These are phyloP conservation scores for Phocides pigmalion DNA, from an alignment of 1,140 invertebrate species.

Conservation along the genomic window DNA sequence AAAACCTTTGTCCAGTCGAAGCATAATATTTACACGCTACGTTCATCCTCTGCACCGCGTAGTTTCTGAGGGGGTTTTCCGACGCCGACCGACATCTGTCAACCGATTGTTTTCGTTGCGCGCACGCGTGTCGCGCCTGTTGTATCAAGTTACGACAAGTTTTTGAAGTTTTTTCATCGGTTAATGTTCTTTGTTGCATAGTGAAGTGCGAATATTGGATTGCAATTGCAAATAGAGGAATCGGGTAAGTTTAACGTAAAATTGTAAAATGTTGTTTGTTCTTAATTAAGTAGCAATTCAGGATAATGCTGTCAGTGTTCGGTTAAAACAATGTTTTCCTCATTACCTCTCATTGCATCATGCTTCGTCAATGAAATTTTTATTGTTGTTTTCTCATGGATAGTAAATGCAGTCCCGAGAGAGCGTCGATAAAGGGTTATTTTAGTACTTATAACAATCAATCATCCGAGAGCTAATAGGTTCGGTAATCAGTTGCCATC, in stretches of 20 bases:
- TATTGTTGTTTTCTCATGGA: neutral
- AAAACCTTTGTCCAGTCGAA: constrained; percentile 81
- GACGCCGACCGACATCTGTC: constrained; percentile 71
- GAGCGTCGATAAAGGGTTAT: constrained; percentile 5
- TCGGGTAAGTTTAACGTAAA: constrained; percentile 56
- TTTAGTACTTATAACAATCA: constrained; percentile 16
- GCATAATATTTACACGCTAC: constrained; percentile 76
- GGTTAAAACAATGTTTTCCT: constrained; percentile 37
- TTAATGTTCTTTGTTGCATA: constrained; percentile 52
- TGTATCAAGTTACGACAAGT: constrained; percentile 75
- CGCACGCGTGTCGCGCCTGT: constrained; percentile 68
- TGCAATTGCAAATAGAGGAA: constrained; percentile 53
- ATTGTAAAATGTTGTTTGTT: neutral
- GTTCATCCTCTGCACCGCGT: constrained; percentile 58
- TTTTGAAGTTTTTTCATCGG: constrained; percentile 52
- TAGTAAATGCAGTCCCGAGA: constrained; percentile 8
- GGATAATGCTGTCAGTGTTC: constrained; percentile 17
- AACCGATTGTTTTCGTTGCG: constrained; percentile 71
- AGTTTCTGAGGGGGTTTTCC: constrained; percentile 77
- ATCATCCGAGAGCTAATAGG: constrained; percentile 27
- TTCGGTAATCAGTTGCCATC: constrained; percentile 26
- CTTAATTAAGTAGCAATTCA: neutral
- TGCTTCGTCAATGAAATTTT: constrained; percentile 28
- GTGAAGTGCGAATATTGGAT: constrained; percentile 71
- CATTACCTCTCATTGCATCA: constrained; percentile 47